A percentile compares a stretch with the other conserved stretches of the same genome.
Evolutionary conservation across 1,140 invertebrate species (phyloP).

Genomic region (Forficula auricularia): DNA sequence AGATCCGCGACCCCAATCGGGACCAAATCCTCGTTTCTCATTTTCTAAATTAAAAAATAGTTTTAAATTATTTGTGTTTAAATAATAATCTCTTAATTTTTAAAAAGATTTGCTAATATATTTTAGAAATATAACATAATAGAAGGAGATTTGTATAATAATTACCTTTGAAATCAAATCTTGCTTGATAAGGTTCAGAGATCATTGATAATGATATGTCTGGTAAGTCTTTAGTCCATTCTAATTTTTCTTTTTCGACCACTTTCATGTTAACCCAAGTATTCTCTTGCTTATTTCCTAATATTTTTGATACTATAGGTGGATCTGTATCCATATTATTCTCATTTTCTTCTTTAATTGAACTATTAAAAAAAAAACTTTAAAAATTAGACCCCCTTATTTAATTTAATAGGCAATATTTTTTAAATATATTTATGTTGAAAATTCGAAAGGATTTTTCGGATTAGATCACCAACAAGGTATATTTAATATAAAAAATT

Average conservation of each 20-base stretch:
- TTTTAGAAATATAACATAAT: background rate
- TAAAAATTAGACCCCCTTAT: constrained; percentile 19
- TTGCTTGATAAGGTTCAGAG: constrained; percentile 46
- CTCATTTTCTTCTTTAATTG: constrained; percentile 17
- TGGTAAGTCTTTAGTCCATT: constrained; percentile 53
- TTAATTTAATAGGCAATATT: constrained; percentile 16
- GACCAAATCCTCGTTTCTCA: no score
- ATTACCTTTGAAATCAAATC: constrained; percentile 38
- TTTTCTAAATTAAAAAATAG: no score
- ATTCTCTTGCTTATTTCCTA: constrained; percentile 38
- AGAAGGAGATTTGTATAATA: constrained; percentile 3
- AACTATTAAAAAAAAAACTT: constrained; percentile 12
- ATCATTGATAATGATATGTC: constrained; percentile 25
- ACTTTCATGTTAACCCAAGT: constrained; percentile 67
- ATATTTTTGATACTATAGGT: constrained; percentile 33
- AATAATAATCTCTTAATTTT: no score
- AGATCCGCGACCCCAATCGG: no score
- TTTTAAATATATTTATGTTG: constrained; percentile 4
- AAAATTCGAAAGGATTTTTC: no score
- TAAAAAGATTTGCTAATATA: background rate
- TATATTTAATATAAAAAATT: no score
- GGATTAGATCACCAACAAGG: no score
- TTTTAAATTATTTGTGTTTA: no score
- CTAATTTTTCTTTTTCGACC: constrained; percentile 63
- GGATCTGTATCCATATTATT: constrained; percentile 18